Base-by-base conservation (phyloP, 2,113 vertebrate species). In the Brevimyrus niger region DNA sequence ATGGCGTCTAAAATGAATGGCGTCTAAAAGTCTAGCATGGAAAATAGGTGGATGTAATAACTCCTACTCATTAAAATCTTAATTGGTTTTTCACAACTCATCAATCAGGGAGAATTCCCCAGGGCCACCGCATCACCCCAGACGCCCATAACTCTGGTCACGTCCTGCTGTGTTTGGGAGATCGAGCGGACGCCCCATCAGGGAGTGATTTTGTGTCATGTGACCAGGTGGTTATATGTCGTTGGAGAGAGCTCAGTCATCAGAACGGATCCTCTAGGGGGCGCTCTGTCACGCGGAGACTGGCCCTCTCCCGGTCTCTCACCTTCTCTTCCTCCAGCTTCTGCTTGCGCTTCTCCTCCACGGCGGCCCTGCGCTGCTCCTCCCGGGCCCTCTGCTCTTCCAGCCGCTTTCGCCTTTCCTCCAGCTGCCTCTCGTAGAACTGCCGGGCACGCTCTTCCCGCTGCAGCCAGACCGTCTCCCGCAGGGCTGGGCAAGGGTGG, bases 281-380 rank as follows among this genome's bases (percentile, higher is more conserved):
- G 61, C 10, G 3, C 61, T 27, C n/a, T 65, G 61, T 31, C 61
- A 42, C 19, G 17, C 9, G 76, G 76, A 82, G 35, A 9, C 76
- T 44, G 9, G 1, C 80, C 80, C 44, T 2, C 48, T 27, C 47
- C 3, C 47, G 3, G 6, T 31, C n/a, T 31, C 88, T 91, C 92
- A 98, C 98, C 95, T 97, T 97, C 88, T 99, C 98, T 87, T 99
- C 98, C 92, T 98, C 97, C 6, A 97, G 89, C 51, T 96, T 97
- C 93, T 97, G 97, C 38, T 96, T 96, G 50, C 98, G 94, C 90
- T 99, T 99, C 91, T 99, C 98, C 92, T 99, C 98, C 90, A 99
- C 98, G 0, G 98, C 97, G 1, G 94, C 94, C 46, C 97, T 93
- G 83, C 97, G 96, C 90, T 93, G 96, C 3, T 98, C 98, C 91